Conservation (phyloP, 2,888 invertebrate species). For the Imbricaverruca yamaguchii region DNA sequence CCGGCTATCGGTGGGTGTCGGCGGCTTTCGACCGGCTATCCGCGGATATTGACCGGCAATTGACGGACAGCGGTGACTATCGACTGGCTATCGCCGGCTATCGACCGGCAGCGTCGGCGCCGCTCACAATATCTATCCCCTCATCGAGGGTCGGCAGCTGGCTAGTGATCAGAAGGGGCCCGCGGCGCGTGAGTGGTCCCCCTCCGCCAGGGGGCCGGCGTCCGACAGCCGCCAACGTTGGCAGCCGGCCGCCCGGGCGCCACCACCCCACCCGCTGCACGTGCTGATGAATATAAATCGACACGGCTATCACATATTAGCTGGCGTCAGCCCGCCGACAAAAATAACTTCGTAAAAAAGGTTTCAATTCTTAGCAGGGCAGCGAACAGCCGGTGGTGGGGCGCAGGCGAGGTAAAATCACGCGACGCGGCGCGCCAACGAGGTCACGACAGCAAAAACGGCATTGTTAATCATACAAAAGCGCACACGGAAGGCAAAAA, state of each 20-base stretch:
- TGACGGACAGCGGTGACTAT: no score
- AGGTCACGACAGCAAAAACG: not conserved
- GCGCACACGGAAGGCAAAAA: conserved; percentile 60
- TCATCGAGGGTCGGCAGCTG: conserved; percentile 36
- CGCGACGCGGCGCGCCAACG: not conserved
- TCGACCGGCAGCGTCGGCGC: conserved; percentile 75
- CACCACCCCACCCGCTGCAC: conserved; percentile 84
- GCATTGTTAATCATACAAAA: conserved; percentile 20
- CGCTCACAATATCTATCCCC: conserved; percentile 66
- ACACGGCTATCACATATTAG: conserved; percentile 89
- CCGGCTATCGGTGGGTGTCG: no score
- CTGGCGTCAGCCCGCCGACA: conserved; percentile 51
- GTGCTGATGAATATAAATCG: conserved; percentile 91
- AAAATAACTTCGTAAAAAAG: conserved; percentile 35
- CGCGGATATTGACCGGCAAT: no score
- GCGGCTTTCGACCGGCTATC: no score
- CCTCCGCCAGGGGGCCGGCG: not conserved
- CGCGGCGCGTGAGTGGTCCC: not conserved
- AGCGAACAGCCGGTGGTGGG: conserved; percentile 40
- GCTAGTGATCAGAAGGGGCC: conserved; percentile 10
- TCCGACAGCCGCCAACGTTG: not conserved
- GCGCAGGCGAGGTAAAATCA: not conserved
- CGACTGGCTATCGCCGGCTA: conserved; percentile 45
- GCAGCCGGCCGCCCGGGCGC: conserved; percentile 54
- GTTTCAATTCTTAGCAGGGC: conserved; percentile 30